Conservation (phyloP, 1,140 invertebrate species). For the Sycophaga agraensis region DNA sequence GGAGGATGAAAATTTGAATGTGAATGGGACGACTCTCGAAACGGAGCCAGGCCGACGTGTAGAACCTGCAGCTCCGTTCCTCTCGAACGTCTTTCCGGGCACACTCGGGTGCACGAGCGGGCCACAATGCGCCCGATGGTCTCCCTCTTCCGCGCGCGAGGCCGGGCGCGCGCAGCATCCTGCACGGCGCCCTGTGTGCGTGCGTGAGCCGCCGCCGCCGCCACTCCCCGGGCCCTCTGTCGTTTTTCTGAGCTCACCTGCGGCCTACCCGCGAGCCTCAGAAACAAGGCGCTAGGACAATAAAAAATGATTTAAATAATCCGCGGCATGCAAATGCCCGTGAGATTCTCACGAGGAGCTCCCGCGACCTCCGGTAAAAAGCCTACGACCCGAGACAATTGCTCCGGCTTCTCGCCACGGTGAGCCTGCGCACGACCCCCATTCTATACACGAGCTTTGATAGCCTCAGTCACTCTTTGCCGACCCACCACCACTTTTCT, state of each 20-base stretch:
- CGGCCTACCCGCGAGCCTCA: constrained; percentile 21
- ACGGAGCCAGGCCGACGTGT: constrained; percentile 16
- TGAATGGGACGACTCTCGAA: constrained; percentile 32
- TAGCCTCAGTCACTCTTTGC: too few species aligned
- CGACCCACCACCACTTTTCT: too few species aligned
- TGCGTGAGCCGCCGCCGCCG: too few species aligned
- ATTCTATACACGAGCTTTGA: too few species aligned
- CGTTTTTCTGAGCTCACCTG: constrained; percentile 14
- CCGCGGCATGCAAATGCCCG: constrained; percentile 44
- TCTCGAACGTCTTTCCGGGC: background rate
- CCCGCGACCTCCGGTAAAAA: too few species aligned
- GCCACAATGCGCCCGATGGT: too few species aligned
- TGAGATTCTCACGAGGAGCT: constrained; percentile 37
- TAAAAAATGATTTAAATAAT: constrained; percentile 48
- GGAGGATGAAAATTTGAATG: constrained; percentile 33
- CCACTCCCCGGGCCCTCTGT: background rate
- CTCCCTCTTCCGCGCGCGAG: background rate
- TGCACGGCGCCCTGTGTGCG: too few species aligned
- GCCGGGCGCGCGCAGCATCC: too few species aligned
- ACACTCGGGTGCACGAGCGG: too few species aligned
- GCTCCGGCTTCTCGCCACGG: too few species aligned
- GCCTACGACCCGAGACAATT: background rate
- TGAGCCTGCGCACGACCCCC: too few species aligned
- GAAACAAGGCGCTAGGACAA: constrained; percentile 45
- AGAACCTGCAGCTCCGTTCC: constrained; percentile 20